phyloP scores from a whole-genome alignment of 2,888 invertebrate species.

The Ommatoiulus sabulosus region DNA sequence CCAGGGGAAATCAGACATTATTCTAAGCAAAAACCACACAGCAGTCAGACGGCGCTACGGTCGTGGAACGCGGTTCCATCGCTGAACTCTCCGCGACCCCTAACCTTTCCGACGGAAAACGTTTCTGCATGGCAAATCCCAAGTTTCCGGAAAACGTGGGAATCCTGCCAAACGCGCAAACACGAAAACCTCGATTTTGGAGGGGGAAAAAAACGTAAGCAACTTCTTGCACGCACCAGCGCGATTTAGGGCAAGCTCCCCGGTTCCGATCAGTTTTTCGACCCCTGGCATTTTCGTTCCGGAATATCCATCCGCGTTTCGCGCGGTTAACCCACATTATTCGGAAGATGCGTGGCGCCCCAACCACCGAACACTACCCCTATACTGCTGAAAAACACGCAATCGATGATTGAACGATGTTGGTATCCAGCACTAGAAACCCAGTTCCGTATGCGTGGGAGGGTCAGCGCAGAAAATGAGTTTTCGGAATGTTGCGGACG shows the following conservation, averaged over 20 bases:
- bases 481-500: not conserved
- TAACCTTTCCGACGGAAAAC: not conserved
- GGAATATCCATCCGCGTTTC: not conserved
- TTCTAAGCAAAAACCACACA: too few species aligned
- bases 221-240: not conserved
- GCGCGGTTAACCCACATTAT: not conserved
- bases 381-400: not conserved
- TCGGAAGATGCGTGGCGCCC: not conserved
- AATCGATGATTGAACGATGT: conserved; percentile 12
- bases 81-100: too few species aligned
- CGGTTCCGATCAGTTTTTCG: conserved; percentile 34
- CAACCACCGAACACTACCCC: not conserved
- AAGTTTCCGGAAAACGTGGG: not conserved
- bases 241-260: not conserved
- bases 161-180: not conserved
- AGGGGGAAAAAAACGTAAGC: not conserved
- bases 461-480: not conserved
- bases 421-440: conserved; percentile 10
- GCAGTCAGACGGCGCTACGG: too few species aligned
- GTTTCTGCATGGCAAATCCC: not conserved
- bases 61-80: too few species aligned
- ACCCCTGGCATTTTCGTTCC: conserved; percentile 1
- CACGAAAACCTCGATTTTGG: not conserved
- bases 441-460: not conserved
- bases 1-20: too few species aligned